Evolutionary conservation across 2,113 vertebrate genomes (phyloP), one percentile per base, ranked within the genome.

Genomic region (Sciurus niger): DNA sequence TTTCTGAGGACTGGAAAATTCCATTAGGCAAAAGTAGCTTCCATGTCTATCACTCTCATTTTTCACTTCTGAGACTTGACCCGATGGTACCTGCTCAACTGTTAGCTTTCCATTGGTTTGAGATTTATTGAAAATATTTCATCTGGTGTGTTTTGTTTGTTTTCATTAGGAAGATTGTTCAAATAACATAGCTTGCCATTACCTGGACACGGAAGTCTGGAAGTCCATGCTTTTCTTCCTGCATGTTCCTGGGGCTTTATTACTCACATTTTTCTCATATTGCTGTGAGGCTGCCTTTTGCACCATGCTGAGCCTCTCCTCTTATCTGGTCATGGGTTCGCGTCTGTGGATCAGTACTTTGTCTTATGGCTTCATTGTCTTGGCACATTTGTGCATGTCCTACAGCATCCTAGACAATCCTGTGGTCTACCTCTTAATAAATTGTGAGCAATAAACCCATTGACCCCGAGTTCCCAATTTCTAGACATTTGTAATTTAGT

Each of bases 1-100:
- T 77, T 63, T 95, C 55, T 78, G 68, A 77, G 73, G 6, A 83
- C 0, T 82, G 48, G 78, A 76, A 73, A 82, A 83, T 93, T 72
- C 40, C 9, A 34, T 68, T 10, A 60, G 68, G 34, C 6, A 25
- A 72, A 85, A 55, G 25, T 37, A 43, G 32, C 10, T 63, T 8
- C 65, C 48, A n/a, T 72, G 18, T 20, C 43, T 68, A 84, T 22
- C 32, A 28, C 9, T 58, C 51, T 91, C 51, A 20, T 14, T 51
- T 93, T 65, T 74, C 2, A 40, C 65, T 43, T 84, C 40, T 55
- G 25, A 63, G 11, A 32, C 40, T 65, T 85, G 72, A 53, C 55
- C 46, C 79, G 32, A 2, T 46, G 53, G 83, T 92, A 68, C 24
- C 14, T 60, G 5, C 14, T 43, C 65, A 79, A 43, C 43, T 92